These are phyloP conservation scores for Polypterus bichir DNA, from an alignment of 2,113 vertebrate genomes.

Conservation along the genomic window DNA sequence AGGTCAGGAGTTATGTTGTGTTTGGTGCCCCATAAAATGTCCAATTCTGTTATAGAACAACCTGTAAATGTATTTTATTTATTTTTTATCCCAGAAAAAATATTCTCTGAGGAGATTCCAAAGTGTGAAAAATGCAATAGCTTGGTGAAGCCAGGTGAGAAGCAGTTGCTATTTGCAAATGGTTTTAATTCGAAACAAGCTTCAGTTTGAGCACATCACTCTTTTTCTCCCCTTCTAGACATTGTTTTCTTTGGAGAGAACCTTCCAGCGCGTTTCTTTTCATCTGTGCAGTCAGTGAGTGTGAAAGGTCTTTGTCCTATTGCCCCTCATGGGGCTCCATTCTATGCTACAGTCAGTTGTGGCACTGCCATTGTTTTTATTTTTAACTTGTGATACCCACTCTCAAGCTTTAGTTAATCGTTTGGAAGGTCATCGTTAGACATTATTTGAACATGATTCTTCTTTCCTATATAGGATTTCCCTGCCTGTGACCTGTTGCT, in stretches of 20 bases:
- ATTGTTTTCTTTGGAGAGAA: conserved; percentile 86
- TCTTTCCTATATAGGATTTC: conserved; percentile 56
- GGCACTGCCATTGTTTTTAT: no score
- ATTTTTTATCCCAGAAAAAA: conserved; percentile 49
- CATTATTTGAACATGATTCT: no score
- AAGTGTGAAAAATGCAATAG: conserved; percentile 69
- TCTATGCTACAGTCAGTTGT: no score
- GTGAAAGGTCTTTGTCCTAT: background rate
- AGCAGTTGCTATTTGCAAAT: background rate
- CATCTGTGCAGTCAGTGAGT: conserved; percentile 65
- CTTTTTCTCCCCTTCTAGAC: conserved; percentile 40
- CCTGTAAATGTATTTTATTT: no score
- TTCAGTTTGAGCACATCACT: background rate
- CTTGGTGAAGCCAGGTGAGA: conserved; percentile 78
- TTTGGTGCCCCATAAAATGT: background rate
- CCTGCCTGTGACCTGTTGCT: conserved; percentile 72
- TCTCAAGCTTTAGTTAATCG: no score
- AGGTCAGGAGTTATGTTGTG: conserved; percentile 38
- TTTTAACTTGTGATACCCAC: no score
- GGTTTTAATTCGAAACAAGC: background rate
- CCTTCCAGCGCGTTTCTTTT: conserved; percentile 71
- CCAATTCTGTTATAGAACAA: background rate
- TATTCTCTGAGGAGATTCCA: conserved; percentile 67
- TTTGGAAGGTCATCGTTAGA: no score
- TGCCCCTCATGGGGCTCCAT: no score